Evolutionary conservation across 2,888 invertebrate species (phyloP), one percentile per base, ranked within the genome.

Genomic region (Escarpia spicata): DNA sequence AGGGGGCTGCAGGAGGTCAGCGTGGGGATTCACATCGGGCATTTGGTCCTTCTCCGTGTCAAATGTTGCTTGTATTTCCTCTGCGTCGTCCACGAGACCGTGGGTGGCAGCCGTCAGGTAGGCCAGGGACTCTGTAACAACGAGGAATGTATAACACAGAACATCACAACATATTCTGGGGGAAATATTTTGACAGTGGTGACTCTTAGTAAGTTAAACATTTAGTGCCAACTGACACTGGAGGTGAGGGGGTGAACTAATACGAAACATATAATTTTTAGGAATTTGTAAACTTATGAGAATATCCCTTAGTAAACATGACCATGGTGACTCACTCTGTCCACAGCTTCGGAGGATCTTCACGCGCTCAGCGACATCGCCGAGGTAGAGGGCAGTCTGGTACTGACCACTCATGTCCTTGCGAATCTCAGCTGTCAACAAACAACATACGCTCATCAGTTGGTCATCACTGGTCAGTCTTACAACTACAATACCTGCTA

Each of bases 351-450:
- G 95, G 37, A 96, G 95, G 60, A 96, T 96, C 95, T 98, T 98
- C 0, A 99, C 98, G 75, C 99, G 97, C 96, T 99, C 99, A 91
- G 97, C 97, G 31, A 99, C 97, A 96, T 99, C 99, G 0, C 99
- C 99, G 1, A 99, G 97, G 37, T 98, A 97, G 94, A 99, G 97
- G 0, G 99, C 98, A 1, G 98, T 99, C 96, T 99, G 99, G 97
- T 98, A 99, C 96, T 99, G 99, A 0, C 99, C 98, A 3, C 99
- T 99, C 1, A 98, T 97, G 95, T 99, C 99, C 97, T 99, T 99
- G 19, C 99, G 97, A 92, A 99, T 99, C 97, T 99, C 99, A 0
- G 99, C 99, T 96, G 94, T 89, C 95, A 94, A 44, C 90, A 44
- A 91, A 60, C 52, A 91, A 91, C 52, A 31, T 9, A 52, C 0